phyloP scores from a whole-genome alignment of 1,140 invertebrate species.

The Cryptotermes secundus region DNA sequence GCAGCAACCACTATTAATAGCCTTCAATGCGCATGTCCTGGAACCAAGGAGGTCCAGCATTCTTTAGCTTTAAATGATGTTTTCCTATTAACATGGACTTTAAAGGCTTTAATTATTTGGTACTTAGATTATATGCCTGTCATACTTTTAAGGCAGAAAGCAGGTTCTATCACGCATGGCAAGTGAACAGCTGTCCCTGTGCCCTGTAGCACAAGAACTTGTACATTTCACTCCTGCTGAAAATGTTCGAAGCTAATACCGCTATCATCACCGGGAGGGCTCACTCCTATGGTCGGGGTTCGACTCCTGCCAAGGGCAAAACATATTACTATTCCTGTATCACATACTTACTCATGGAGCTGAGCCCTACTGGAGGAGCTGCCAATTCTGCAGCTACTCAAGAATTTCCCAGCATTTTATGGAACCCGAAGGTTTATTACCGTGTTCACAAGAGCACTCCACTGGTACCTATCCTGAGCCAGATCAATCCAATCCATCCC shows the following conservation, averaged over 20 bases:
- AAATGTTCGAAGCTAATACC: neutral
- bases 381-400: no score
- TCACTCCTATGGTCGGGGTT: no score
- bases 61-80: neutral
- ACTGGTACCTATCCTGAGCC: no score
- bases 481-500: no score
- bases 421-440: no score
- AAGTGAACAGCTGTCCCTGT: neutral
- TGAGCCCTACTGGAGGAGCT: no score
- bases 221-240: neutral
- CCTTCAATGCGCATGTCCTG: neutral
- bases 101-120: conserved; percentile 16
- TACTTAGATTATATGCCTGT: conserved; percentile 14
- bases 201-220: neutral
- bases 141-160: neutral
- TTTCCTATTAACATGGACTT: conserved; percentile 9
- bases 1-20: neutral
- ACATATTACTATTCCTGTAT: no score
- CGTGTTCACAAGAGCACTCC: no score
- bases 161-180: neutral
- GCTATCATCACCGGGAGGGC: no score
- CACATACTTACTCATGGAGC: no score
- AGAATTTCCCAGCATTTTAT: no score
- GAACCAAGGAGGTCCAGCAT: neutral
- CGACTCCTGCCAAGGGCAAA: no score